Evolutionary conservation across 2,113 vertebrate genomes (phyloP), one percentile per base, ranked within the genome.

Genomic region (Dicrurus megarhynchus): DNA sequence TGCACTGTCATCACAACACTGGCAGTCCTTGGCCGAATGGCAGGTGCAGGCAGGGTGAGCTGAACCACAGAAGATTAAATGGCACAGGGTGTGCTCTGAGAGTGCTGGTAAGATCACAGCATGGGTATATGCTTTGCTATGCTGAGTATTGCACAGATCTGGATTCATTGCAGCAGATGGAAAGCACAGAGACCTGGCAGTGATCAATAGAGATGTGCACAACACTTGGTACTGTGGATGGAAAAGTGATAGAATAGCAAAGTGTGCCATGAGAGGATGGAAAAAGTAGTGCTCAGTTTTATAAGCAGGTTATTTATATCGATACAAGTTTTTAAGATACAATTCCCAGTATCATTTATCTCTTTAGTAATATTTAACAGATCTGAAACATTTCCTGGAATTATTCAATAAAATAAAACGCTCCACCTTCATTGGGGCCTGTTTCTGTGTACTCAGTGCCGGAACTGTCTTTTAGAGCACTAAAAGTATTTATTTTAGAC

Each of bases 1-100:
- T 7, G 2, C 2, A 2, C 39, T 33, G 4, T 50, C 12, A 3
- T 15, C 2, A 3, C 60, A 24, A 13, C 5, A 1, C 8, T 49
- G 63, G 39, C 35, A 24, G 8, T 27, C 68, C 30, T 75, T 21
- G 32, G 65, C 33, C 3, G 5, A 78, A 10, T 28, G 52, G 33
- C 13, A 46, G n/a, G 50, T 23, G n/a, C 41, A 47, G 63, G 46
- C 46, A 14, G 0, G 1, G 37, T 53, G 26, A 65, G 50, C 90
- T 55, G 82, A 82, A n/a, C 33, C 41, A 3, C 3, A n/a, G 12
- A 26, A 39, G 47, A 13, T 57, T 27, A 41, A 64, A 20, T 5
- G 8, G 11, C 2, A 3, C 13, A 27, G 7, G 3, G 2, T 46
- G 16, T 39, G 23, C 74, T 64, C 30, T 44, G n/a, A 41, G 53